These are phyloP conservation scores for Sinella curviseta DNA, from an alignment of 1,140 invertebrate genomes.

Conservation along the genomic window DNA sequence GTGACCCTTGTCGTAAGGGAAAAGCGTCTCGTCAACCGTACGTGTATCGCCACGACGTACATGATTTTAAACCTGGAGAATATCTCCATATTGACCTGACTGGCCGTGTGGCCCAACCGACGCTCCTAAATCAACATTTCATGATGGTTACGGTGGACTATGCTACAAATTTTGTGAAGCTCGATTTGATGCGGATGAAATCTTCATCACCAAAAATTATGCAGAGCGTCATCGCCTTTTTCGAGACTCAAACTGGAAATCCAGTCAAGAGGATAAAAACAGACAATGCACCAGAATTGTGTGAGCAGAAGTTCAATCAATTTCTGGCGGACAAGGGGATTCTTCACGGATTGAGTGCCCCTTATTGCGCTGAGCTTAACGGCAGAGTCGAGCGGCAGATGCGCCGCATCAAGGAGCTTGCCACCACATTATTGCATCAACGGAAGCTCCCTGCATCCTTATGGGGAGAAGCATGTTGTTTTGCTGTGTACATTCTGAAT, in stretches of 20 bases:
- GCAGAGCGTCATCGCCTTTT: slow-evolving; percentile 36
- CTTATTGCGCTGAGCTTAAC: slow-evolving; percentile 56
- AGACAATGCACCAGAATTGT: slow-evolving; percentile 57
- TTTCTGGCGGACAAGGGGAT: slow-evolving; percentile 36
- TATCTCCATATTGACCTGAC: slow-evolving; percentile 35
- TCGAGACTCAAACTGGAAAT: slow-evolving; percentile 35
- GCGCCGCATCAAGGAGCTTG: slow-evolving; percentile 49
- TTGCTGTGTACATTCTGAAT: slow-evolving; percentile 56
- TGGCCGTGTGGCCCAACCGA: slow-evolving; percentile 35
- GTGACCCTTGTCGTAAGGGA: not conserved
- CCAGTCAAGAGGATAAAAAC: slow-evolving; percentile 52
- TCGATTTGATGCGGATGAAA: not conserved
- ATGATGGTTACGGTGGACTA: slow-evolving; percentile 45
- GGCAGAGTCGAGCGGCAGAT: slow-evolving; percentile 58
- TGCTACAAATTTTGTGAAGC: slow-evolving; percentile 22
- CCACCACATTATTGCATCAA: slow-evolving; percentile 49
- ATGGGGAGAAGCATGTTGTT: slow-evolving; percentile 58
- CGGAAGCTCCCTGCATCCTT: slow-evolving; percentile 52
- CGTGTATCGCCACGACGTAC: not conserved
- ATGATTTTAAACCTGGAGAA: not conserved
- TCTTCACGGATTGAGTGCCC: not conserved
- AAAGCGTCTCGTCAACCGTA: not conserved
- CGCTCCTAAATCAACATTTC: slow-evolving; percentile 1
- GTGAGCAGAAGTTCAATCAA: slow-evolving; percentile 49
- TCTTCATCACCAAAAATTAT: slow-evolving; percentile 48